A percentile compares a stretch with the other conserved stretches of the same genome.
phyloP scores from a whole-genome alignment of 2,888 invertebrate genomes.

The Drosophila cognata region DNA sequence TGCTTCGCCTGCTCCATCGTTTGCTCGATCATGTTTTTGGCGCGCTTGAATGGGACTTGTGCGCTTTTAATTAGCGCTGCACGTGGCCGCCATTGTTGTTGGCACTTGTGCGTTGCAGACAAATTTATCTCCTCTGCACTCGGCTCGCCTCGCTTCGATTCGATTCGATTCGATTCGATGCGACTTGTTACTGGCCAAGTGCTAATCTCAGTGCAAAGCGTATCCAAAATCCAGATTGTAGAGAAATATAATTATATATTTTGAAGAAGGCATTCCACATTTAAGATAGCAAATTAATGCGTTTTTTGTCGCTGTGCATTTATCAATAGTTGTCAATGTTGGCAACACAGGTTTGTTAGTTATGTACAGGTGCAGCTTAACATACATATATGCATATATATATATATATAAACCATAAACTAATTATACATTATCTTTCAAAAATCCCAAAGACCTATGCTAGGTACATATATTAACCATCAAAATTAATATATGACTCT shows the following conservation, averaged over 20 bases:
- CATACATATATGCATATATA: not conserved
- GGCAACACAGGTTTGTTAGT: not conserved
- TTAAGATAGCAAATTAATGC: not conserved
- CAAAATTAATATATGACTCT: too few species aligned
- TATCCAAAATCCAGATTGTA: not conserved
- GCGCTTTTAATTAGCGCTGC: constrained; percentile 51
- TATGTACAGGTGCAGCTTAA: constrained; percentile 19
- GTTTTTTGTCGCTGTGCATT: not conserved
- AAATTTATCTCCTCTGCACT: constrained; percentile 29
- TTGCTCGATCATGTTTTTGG: not conserved
- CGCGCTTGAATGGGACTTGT: constrained; percentile 25
- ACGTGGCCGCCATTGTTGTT: constrained; percentile 52
- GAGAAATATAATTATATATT: too few species aligned
- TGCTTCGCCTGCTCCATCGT: not conserved
- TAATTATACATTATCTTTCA: too few species aligned
- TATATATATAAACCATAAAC: not conserved
- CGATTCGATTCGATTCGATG: not conserved
- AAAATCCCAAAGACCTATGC: too few species aligned
- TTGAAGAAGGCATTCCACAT: not conserved
- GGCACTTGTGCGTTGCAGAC: constrained; percentile 11
- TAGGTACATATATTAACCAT: too few species aligned
- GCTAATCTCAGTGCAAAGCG: not conserved
- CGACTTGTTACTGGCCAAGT: constrained; percentile 6
- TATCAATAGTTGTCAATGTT: constrained; percentile 1
- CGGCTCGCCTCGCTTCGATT: constrained; percentile 8